These are phyloP conservation scores for Oligia fasciuncula DNA, from an alignment of 2,888 invertebrate species.

Conservation along the genomic window DNA sequence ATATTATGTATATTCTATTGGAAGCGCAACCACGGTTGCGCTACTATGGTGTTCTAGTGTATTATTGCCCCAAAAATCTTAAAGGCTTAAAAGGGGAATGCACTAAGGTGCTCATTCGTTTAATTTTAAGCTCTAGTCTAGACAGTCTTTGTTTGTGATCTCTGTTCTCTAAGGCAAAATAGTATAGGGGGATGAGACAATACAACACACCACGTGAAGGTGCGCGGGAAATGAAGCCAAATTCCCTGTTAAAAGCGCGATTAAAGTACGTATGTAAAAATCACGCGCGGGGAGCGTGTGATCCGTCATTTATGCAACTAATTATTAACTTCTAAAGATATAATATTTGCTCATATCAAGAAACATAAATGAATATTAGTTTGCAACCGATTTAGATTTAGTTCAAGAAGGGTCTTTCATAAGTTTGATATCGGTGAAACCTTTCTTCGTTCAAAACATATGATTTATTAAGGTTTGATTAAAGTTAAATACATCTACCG, in stretches of 20 bases:
- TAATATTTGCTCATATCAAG: too few relatives aligned
- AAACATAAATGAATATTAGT: not conserved
- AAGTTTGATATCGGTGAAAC: not conserved
- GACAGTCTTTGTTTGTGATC: not conserved
- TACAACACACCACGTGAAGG: too few relatives aligned
- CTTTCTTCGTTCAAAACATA: not conserved
- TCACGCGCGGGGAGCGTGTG: too few relatives aligned
- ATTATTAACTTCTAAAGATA: slow-evolving; percentile 1
- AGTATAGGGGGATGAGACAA: not conserved
- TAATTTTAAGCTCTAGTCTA: not conserved
- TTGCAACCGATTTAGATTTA: not conserved
- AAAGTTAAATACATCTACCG: not conserved
- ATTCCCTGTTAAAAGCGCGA: too few relatives aligned
- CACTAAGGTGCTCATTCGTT: not conserved
- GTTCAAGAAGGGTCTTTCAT: not conserved
- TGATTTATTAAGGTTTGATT: not conserved
- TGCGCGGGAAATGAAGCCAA: too few relatives aligned
- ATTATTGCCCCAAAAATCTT: too few relatives aligned
- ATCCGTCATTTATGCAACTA: not conserved
- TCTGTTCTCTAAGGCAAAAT: not conserved
- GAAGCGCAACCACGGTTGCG: not conserved
- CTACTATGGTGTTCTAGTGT: not conserved
- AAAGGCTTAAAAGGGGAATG: too few relatives aligned
- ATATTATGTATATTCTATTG: not conserved
- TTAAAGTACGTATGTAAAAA: too few relatives aligned